Evolutionary conservation across 2,888 invertebrate genomes (phyloP).

Genomic region (Andrena bucephala): DNA sequence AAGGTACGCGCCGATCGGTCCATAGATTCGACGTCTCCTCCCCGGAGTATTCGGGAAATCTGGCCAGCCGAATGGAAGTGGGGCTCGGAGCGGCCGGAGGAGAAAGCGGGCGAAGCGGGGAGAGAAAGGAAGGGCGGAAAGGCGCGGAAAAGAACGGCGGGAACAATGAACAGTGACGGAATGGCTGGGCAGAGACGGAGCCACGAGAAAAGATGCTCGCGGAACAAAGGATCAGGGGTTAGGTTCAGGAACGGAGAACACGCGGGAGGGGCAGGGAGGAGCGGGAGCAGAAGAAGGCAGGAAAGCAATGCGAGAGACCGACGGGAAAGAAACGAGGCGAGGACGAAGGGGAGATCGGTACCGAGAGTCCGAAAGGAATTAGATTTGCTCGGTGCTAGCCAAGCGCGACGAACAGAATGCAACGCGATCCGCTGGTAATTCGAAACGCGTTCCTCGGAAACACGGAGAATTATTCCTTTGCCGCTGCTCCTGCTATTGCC

Average conservation of each 20-base stretch:
- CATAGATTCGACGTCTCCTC: constrained; percentile 71
- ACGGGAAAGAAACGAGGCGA: constrained; percentile 46
- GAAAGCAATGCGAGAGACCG: constrained; percentile 58
- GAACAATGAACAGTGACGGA: constrained; percentile 1
- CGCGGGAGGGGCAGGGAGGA: constrained; percentile 20
- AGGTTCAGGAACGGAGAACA: constrained; percentile 30
- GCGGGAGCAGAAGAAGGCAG: constrained; percentile 45
- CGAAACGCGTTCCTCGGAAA: constrained; percentile 81
- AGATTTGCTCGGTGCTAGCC: constrained; percentile 81
- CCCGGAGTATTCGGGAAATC: constrained; percentile 65
- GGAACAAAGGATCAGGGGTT: constrained; percentile 35
- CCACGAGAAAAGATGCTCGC: constrained; percentile 32
- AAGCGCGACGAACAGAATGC: constrained; percentile 83
- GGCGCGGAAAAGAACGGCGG: constrained; percentile 13
- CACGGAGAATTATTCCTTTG: constrained; percentile 80
- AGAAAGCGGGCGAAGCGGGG: constrained; percentile 3
- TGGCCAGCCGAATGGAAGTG: constrained; percentile 45
- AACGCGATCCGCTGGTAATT: constrained; percentile 82
- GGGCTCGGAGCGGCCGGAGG: neutral
- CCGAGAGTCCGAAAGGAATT: constrained; percentile 76
- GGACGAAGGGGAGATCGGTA: constrained; percentile 58
- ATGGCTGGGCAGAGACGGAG: constrained; percentile 17
- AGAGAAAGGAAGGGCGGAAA: constrained; percentile 9
- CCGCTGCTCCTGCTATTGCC: constrained; percentile 66
- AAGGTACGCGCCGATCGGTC: constrained; percentile 74